Base-by-base conservation (phyloP, 2,888 invertebrate genomes). In the Protonemura montana region DNA sequence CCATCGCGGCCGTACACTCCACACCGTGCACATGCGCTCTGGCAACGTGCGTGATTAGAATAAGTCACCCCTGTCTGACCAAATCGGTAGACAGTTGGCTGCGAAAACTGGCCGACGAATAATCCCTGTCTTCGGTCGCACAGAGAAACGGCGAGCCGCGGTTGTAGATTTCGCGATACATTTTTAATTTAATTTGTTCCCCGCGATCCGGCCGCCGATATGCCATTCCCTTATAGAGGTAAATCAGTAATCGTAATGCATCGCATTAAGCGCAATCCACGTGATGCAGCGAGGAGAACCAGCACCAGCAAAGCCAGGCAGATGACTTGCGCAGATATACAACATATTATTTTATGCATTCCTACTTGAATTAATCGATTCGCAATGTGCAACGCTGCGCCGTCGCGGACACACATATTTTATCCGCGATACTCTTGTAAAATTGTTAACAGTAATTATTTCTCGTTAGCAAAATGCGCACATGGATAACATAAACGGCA, bases 161-260 rank as follows among this genome's bases (percentile, higher is more conserved):
- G n/a, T 83, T 83, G 82, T 83, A 83, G 84, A 84, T 84, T 76
- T 27, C 21, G 27, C 26, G 84, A 84, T 76, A 84, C 84, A 84
- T 84, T 76, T 84, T 84, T 84, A 59, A 84, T 76, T 84, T 76
- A 84, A 76, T 84, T 76, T 84, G 76, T 84, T 26, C 76, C 76
- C 84, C 29, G 42, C 42, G 59, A 25, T 29, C 26, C 27, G 59
- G n/a, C 42, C 29, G 30, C 35, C 59, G 59, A 59, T 59, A 59
- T 59, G 30, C 59, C 76, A 84, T 76, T 59, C 76, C 84, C 59
- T 84, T 76, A 84, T 76, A 78, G 78, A 59, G 59, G 78, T 78
- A 84, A 59, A 59, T 59, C 59, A 59, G 59, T 59, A 59, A 59
- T 59, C 59, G 59, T 59, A 59, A 59, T 13, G 59, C 21, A 16